Conservation (phyloP, 2,888 invertebrate species). For the Sinopyrophorus schimmeli region DNA sequence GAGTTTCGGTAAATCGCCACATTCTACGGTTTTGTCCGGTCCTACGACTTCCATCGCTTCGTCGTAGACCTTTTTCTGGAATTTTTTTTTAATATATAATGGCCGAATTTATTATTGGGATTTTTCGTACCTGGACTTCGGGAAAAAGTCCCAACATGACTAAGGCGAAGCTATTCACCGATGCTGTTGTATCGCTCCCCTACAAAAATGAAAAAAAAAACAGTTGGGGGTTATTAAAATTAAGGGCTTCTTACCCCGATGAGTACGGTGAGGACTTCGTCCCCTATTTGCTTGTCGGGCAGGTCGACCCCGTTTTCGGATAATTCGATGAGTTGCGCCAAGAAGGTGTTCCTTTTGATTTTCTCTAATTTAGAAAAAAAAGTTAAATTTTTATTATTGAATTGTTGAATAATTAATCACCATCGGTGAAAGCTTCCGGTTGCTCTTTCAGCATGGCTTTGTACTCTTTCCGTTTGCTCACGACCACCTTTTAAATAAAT, state of each 20-base stretch:
- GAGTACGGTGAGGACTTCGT: conserved; percentile 33
- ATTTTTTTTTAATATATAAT: neutral
- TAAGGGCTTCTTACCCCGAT: conserved; percentile 29
- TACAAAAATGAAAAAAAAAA: conserved; percentile 15
- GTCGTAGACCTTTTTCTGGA: too few relatives aligned
- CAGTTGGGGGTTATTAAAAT: neutral
- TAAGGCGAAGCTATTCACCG: conserved; percentile 39
- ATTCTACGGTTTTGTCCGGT: too few relatives aligned
- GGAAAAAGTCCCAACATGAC: conserved; percentile 41
- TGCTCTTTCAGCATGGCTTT: too few relatives aligned
- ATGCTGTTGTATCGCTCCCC: conserved; percentile 45
- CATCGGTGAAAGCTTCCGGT: too few relatives aligned
- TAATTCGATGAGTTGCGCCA: conserved; percentile 3
- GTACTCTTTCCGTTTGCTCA: too few relatives aligned
- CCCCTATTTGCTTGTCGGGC: conserved; percentile 22
- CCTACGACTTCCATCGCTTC: too few relatives aligned
- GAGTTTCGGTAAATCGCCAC: too few relatives aligned
- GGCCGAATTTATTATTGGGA: neutral
- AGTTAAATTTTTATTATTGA: too few relatives aligned
- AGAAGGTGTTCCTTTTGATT: too few relatives aligned
- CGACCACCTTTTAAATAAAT: too few relatives aligned
- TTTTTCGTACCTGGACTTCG: conserved; percentile 38
- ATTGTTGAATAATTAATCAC: too few relatives aligned
- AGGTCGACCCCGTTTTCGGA: conserved; percentile 15
- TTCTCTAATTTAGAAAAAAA: too few relatives aligned